Evolutionary conservation across 2,797 vertebrate genomes (phyloP).

Genomic region (Acridotheres tristis): DNA sequence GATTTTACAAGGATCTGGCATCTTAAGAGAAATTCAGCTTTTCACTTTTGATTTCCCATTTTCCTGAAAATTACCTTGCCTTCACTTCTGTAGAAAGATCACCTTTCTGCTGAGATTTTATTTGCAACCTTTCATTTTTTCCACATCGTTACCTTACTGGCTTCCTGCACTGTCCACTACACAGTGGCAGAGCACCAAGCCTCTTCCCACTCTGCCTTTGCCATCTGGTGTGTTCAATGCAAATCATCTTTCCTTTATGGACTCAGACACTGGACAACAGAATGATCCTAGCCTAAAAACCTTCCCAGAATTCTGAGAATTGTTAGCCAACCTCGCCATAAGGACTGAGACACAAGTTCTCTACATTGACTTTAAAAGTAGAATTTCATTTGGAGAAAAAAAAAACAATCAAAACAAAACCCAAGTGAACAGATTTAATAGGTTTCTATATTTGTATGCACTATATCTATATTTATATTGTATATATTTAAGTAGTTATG

Average conservation of each 20-base stretch:
- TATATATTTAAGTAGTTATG: neutral
- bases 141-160: neutral
- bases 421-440: neutral
- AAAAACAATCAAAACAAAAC: accelerated
- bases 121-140: neutral
- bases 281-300: neutral
- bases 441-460: neutral
- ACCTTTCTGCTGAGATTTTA: neutral
- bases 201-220: neutral
- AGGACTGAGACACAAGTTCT: neutral
- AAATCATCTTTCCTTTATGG: neutral
- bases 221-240: neutral
- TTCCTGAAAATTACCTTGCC: neutral
- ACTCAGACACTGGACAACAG: neutral
- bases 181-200: constrained; percentile 17
- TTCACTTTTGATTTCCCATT: neutral
- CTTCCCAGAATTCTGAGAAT: neutral
- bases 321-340: accelerated
- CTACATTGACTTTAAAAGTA: neutral
- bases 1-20: neutral
- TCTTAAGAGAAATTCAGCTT: neutral
- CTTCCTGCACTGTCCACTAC: neutral
- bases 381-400: neutral
- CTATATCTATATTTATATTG: neutral
- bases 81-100: neutral